Base-by-base conservation (phyloP, 2,797 vertebrate genomes). In the Gambelia wislizenii region DNA sequence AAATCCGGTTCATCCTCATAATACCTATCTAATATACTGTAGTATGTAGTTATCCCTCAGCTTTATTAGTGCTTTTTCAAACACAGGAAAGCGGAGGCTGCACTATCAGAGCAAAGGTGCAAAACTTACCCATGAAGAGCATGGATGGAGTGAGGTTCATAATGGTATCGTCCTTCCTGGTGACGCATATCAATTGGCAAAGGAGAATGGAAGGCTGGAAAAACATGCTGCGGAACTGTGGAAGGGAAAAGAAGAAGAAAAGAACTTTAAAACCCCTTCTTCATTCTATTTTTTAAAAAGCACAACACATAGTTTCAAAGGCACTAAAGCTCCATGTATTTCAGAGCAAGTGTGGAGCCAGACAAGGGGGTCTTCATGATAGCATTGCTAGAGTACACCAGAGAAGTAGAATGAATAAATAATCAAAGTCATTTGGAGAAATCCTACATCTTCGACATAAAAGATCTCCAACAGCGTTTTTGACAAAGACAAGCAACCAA, bases 141-240 rank as follows among this genome's bases (percentile, higher is more conserved):
- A 93, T 99, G 99, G 93, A 99, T 97, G 79, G 98, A 97, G 95
- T 99, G 98, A 83, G 98, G 98, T 92, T 99, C 99, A 1, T 99
- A 99, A 98, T 98, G 98, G 97, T 99, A 99, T 89, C 98, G 96
- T 93, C 99, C 99, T 95, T 99, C 99, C 54, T 99, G 99, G 97
- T 99, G 99, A 89, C 98, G 97, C 98, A 99, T 97, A 97, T 99
- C 98, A 94, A 99, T 98, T 0, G 98, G 99, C 87, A 99, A 98
- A 79, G 99, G 99, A 6, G 98, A 97, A 91, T 99, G 99, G 96
- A 99, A 99, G 2, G 98, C 97, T 0, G 99, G 98, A 96, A 99
- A 98, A 94, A 99, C 97, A 93, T 98, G 98, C 92, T 98, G 98
- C 20, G 98, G 97, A 95, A 98, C 99, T 99, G 98, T 25, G 79